Base-by-base conservation (phyloP, 2,888 invertebrate species). In the Cremastinae sp. region DNA sequence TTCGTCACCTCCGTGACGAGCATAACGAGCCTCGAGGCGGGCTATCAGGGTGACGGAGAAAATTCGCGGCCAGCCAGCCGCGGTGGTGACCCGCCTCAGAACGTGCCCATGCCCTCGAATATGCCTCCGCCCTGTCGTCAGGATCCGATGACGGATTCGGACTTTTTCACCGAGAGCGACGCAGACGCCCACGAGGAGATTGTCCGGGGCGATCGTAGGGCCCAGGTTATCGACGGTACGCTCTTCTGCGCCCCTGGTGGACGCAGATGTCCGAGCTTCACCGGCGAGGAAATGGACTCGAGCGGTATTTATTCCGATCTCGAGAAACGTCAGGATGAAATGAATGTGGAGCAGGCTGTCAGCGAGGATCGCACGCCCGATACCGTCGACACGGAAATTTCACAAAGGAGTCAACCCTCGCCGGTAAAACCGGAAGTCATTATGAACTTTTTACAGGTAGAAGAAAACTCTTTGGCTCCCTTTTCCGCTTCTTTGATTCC, bases 41-140 rank as follows among this genome's bases (percentile, higher is more conserved):
- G 98, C 47, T 97, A 97, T 90, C 97, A 97, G 90, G 97, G 97
- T 8, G 96, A 96, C 90, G 96, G 96, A 3, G 96, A 96, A 90
- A 96, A 96, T 93, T 96, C 96, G 20, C 92, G 96, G 75, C 96
- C 96, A 0, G 96, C 95, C 0, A 96, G 96, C 83, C 92, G 96
- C 78, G 94, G 94, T 56, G 94, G 95, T 39, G 95, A 96, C 87
- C 94, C 94, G 86, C 94, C 95, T 2, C 93, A 93, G 90, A 92
- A 66, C 87, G 91, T 79, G 0, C 82, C 85, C 66, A 74, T 80
- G 72, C 83, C 86, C 0, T 79, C 76, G 82, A 90, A 84, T 59
- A 78, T 86, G 16, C 93, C 90, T 0, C 90, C 94, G 0, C 91
- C 94, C 58, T 92, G 93, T 73, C 78, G 77, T n/a, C 94, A 94